Base-by-base conservation (phyloP, 2,888 invertebrate species). In the Thyatira batis region DNA sequence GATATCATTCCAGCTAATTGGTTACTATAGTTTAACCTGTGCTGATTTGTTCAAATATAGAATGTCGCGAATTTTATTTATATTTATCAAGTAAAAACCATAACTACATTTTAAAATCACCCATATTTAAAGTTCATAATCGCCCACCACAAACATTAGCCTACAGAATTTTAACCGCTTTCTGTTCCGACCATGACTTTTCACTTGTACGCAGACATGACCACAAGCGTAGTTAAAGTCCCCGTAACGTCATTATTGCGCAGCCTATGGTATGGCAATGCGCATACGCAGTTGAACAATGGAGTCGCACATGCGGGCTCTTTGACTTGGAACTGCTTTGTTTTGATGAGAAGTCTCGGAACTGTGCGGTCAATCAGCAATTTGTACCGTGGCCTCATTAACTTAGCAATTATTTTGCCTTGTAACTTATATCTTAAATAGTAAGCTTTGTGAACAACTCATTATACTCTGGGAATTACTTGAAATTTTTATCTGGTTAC, bases 211-310 rank as follows among this genome's bases (percentile, higher is more conserved):
- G 1, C n/a, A 39, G 39, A 17, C 39, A 33, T 33, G 52, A 78
- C 79, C 78, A 66, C 83, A 76, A 75, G 65, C 63, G 66, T 72
- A 67, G 71, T 60, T 65, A 67, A 74, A 72, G 80, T 81, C 79
- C 72, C 53, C 58, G 73, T 73, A 81, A 72, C 69, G 61, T 74
- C 69, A 76, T 82, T 79, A 80, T 53, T 62, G 56, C 52, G 30
- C 17, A 27, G 10, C 6, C 17, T 27, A 21, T 1, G 27, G 11
- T 27, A 27, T 48, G 20, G n/a, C 13, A 13, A 13, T 13, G 45
- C 23, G 48, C 48, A 48, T 27, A n/a, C 27, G 17, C 13, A 17
- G 27, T 20, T 13, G 27, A 48, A 48, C 48, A 48, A 48, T 48
- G 27, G 48, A 10, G 9, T 8, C 13, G 28, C n/a, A 25, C 25